These are phyloP conservation scores for Lepus timidus DNA, from an alignment of 2,113 vertebrate genomes.

Conservation along the genomic window DNA sequence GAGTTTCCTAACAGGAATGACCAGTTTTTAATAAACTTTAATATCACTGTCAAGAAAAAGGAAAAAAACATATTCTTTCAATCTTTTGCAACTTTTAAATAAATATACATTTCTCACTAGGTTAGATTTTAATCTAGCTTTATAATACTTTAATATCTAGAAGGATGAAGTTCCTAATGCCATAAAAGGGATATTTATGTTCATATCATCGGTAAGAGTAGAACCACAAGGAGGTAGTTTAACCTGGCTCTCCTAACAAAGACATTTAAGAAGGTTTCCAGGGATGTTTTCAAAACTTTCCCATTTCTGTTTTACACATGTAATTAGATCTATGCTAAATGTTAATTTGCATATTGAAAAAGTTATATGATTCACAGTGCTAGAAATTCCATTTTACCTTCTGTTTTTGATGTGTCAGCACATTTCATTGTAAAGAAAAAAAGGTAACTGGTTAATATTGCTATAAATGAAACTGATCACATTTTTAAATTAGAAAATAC, in stretches of 20 bases:
- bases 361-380: slow-evolving; percentile 85
- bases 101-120: slow-evolving; percentile 42
- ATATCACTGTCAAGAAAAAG: slow-evolving; percentile 78
- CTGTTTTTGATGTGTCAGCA: slow-evolving; percentile 69
- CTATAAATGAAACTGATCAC: slow-evolving; percentile 59
- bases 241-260: slow-evolving; percentile 52
- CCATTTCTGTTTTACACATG: slow-evolving; percentile 76
- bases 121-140: slow-evolving; percentile 16
- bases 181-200: not conserved
- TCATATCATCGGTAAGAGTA: not conserved
- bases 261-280: slow-evolving; percentile 61
- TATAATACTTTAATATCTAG: slow-evolving; percentile 29
- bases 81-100: slow-evolving; percentile 48
- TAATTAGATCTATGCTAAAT: slow-evolving; percentile 63
- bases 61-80: slow-evolving; percentile 51
- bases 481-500: slow-evolving; percentile 33
- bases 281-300: slow-evolving; percentile 75
- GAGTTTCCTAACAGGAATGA: slow-evolving; percentile 44
- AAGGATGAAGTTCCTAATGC: slow-evolving; percentile 35
- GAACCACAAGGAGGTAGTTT: slow-evolving; percentile 28
- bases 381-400: slow-evolving; percentile 84
- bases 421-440: slow-evolving; percentile 65
- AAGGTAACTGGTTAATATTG: not conserved
- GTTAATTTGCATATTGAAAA: slow-evolving; percentile 68
- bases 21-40: slow-evolving; percentile 74